Conservation (phyloP, 2,797 vertebrate genomes). For the Luscinia luscinia region DNA sequence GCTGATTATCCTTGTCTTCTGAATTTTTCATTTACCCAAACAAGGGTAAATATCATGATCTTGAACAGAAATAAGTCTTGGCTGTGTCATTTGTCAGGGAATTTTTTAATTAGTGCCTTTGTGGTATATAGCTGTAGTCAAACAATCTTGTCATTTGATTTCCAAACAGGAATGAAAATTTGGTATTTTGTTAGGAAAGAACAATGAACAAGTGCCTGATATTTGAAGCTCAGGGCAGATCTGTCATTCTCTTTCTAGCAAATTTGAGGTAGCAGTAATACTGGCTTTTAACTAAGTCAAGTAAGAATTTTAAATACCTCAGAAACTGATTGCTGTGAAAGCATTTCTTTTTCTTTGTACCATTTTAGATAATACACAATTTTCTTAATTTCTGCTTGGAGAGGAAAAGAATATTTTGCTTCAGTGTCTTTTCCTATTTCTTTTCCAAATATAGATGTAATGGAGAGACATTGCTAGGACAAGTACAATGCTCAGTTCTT, state of each 20-base stretch:
- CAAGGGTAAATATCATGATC: not conserved
- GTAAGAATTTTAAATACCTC: not conserved
- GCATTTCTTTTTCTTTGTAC: not conserved
- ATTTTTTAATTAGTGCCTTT: constrained; percentile 9
- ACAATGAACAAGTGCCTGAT: not conserved
- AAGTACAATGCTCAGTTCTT: not conserved
- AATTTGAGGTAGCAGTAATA: not conserved
- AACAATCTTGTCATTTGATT: constrained; percentile 19
- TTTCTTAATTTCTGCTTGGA: not conserved
- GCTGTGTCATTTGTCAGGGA: not conserved
- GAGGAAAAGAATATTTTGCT: not conserved
- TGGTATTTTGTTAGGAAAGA: not conserved
- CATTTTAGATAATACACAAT: not conserved
- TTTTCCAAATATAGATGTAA: not conserved
- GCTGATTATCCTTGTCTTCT: not conserved
- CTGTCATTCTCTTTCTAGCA: constrained; percentile 13
- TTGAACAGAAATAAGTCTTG: not conserved
- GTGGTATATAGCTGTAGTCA: not conserved
- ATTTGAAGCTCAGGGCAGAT: not conserved
- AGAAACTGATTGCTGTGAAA: not conserved
- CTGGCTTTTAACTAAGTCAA: not conserved
- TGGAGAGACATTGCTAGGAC: not conserved
- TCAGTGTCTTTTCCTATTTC: not conserved
- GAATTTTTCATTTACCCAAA: not conserved
- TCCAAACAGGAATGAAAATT: not conserved